Evolutionary conservation across 1,140 invertebrate genomes (phyloP), one percentile per base, ranked within the genome.

Genomic region (Cardiocondyla obscurior): DNA sequence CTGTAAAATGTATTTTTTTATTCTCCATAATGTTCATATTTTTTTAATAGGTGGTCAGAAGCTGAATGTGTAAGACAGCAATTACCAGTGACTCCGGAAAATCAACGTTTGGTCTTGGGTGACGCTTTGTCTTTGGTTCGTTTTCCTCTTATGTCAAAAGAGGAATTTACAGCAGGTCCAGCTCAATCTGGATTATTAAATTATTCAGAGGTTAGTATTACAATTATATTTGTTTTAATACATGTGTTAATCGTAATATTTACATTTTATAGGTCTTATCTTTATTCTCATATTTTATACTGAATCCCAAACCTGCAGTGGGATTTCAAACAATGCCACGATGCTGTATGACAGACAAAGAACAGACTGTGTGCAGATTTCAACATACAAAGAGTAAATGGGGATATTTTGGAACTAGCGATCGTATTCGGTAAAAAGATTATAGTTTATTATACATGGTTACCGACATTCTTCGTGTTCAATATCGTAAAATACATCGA

Each of bases 341-440:
- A 16, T 97, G 97, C 92, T 97, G 96, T 88, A 96, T 98, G 95
- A 97, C 96, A 33, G 97, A 97, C 0, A 97, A 97, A 90, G 97
- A 98, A 90, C 95, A 97, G 86, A 96, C 96, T 14, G 97, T 98
- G 5, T 97, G 95, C 82, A 95, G 98, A 84, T 98, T 98, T 93
- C 96, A 96, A 65, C 96, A 97, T 90, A 97, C 97, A 4, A 97
- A 98, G 90, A 96, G 95, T 64, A 94, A 97, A 85, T 98, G 98
- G 98, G 97, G 97, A 1, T 98, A 98, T 90, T 97, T 96, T 93
- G 97, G 97, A 3, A 97, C 97, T 0, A 97, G 96, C 83, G 98
- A 98, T 93, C 94, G 97, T 88, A 97, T 98, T 67, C 95, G 96
- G 96, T 96, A 92, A 91, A 49, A 76, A 58, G n/a, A 58, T 85